These are phyloP conservation scores for Chaetophractus vellerosus DNA, from an alignment of 2,797 vertebrate genomes.

Conservation along the genomic window DNA sequence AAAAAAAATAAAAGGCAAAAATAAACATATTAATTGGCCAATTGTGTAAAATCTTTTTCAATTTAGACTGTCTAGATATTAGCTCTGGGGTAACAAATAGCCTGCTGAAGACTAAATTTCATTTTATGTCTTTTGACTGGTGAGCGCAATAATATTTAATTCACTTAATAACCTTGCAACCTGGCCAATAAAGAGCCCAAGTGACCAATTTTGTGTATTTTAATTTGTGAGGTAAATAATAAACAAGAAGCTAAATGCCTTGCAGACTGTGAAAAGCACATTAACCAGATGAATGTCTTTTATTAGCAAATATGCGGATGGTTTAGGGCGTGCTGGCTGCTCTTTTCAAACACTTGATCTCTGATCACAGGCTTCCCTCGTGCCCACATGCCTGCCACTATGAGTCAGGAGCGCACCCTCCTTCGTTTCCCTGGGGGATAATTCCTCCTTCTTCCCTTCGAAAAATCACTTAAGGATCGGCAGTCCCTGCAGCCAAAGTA, in stretches of 20 bases:
- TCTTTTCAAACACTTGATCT: constrained; percentile 71
- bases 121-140: constrained; percentile 83
- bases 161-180: constrained; percentile 86
- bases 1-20: constrained; percentile 75
- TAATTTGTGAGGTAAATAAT: constrained; percentile 88
- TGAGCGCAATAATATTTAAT: constrained; percentile 85
- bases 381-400: background rate
- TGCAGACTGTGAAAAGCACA: constrained; percentile 73
- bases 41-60: constrained; percentile 85
- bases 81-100: constrained; percentile 78
- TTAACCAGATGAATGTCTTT: constrained; percentile 84
- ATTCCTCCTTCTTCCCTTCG: constrained; percentile 39
- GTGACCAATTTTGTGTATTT: constrained; percentile 86
- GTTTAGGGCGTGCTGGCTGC: constrained; percentile 62
- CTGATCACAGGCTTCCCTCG: constrained; percentile 43
- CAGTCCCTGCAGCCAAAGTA: background rate
- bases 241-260: constrained; percentile 84
- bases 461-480: constrained; percentile 18
- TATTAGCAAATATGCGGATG: constrained; percentile 78
- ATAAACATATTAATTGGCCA: constrained; percentile 84
- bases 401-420: background rate
- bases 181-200: constrained; percentile 85
- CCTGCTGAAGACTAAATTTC: constrained; percentile 78
- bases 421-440: background rate
- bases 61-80: constrained; percentile 80